A percentile compares a stretch with the other conserved stretches of the same genome.
phyloP scores from a whole-genome alignment of 2,113 vertebrate species.

The Cynopterus brachyotis region DNA sequence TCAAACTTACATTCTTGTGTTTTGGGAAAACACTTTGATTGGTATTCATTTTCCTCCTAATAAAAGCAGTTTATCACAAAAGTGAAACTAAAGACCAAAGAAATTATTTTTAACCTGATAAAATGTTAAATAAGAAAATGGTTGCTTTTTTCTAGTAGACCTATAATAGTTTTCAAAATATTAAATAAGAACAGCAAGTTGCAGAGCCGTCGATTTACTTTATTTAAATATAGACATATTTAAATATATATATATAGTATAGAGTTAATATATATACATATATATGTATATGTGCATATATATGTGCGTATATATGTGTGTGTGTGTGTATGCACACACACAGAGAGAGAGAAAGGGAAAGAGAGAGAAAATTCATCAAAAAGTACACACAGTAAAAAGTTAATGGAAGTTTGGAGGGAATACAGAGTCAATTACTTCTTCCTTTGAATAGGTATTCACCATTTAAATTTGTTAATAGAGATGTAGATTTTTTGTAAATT shows the following conservation, averaged over 20 bases:
- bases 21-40: constrained; percentile 6
- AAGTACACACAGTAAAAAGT: neutral
- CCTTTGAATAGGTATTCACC: neutral
- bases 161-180: neutral
- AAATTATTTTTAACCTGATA: constrained; percentile 29
- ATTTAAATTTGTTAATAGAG: neutral
- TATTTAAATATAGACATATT: neutral
- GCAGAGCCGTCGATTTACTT: neutral
- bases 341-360: too few species aligned
- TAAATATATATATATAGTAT: neutral
- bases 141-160: constrained; percentile 7
- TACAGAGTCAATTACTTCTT: neutral
- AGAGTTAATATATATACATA: neutral
- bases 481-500: constrained; percentile 16
- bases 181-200: neutral
- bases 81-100: constrained; percentile 14
- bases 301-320: too few species aligned
- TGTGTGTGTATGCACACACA: too few species aligned
- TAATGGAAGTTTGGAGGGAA: neutral
- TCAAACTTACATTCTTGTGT: neutral
- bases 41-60: neutral
- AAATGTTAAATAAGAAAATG: neutral
- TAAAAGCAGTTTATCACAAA: constrained; percentile 4
- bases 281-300: too few species aligned
- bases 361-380: neutral